A percentile compares a stretch with the other conserved stretches of the same genome.
Evolutionary conservation across 2,797 vertebrate species (phyloP).

Genomic region (Trachops cirrhosus): DNA sequence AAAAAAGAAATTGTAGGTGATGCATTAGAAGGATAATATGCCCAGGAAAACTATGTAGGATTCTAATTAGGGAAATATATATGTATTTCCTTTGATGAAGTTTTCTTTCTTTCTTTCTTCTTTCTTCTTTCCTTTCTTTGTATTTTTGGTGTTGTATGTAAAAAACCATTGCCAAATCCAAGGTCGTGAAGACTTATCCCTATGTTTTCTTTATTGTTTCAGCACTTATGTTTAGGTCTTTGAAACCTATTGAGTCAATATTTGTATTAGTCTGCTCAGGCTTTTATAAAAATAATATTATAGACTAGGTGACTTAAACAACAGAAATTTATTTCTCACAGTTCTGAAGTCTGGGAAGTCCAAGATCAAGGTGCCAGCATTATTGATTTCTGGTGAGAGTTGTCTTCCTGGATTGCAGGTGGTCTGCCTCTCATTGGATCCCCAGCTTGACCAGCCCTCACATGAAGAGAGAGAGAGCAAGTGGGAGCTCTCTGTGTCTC

Average conservation of each 20-base stretch:
- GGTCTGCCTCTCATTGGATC: background rate
- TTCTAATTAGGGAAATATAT: background rate
- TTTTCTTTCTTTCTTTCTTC: background rate
- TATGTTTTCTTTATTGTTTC: background rate
- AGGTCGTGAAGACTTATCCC: background rate
- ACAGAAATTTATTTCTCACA: background rate
- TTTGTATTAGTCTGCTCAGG: background rate
- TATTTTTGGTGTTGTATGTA: background rate
- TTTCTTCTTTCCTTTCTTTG: background rate
- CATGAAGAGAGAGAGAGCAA: background rate
- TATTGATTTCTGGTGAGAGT: background rate
- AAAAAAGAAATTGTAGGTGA: background rate
- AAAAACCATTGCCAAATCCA: background rate
- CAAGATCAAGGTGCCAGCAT: background rate
- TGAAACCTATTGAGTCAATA: background rate
- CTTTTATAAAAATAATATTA: background rate
- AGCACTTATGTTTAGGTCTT: background rate
- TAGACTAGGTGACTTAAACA: background rate
- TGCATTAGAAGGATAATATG: background rate
- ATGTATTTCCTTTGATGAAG: background rate
- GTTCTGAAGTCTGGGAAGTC: background rate
- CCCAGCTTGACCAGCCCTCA: background rate
- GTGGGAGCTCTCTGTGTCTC: background rate
- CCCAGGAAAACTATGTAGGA: background rate
- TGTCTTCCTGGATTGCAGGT: background rate